Evolutionary conservation across 2,888 invertebrate genomes (phyloP), one percentile per base, ranked within the genome.

Genomic region (Drosophila neonasuta): DNA sequence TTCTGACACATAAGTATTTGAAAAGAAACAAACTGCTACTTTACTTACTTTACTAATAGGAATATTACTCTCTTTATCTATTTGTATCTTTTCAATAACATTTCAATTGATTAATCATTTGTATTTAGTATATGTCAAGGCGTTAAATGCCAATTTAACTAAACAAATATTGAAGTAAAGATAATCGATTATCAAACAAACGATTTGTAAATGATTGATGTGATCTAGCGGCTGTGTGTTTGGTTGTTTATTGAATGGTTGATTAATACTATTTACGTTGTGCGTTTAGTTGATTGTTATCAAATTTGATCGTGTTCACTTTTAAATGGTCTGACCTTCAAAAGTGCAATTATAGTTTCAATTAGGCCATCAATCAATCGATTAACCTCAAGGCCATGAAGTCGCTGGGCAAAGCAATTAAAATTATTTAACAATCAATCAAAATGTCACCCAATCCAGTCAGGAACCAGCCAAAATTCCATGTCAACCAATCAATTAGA

Each of bases 361-460:
- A 63, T 64, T 76, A 65, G 55, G 39, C 48, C 44, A 36, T 62
- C 52, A 63, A 79, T 67, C 51, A 63, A 68, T 74, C 60, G 67
- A 71, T 72, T 68, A 74, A 59, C 24, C 50, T 56, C 62, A 49
- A 36, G 58, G 58, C 32, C 77, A 71, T 44, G 65, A 59, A 73
- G 55, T 65, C 50, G 62, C 51, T 20, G 52, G 55, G 36, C 74
- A 63, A 66, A 55, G 67, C 78, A 83, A 80, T 80, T 81, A 79
- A 79, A 80, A 72, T 75, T 78, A 67, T 78, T 75, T 46, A 70
- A 55, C 65, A 79, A 86, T 84, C 80, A 80, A 80, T 80, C 84
- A 84, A 78, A 80, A 66, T 70, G 78, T 69, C 72, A 65, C 71
- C 83, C 50, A 57, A 63, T 17, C 42, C 56, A 17, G 34, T 29